phyloP scores from a whole-genome alignment of 64 coral and sea anemone genomes.

The Exaiptasia diaphana region DNA sequence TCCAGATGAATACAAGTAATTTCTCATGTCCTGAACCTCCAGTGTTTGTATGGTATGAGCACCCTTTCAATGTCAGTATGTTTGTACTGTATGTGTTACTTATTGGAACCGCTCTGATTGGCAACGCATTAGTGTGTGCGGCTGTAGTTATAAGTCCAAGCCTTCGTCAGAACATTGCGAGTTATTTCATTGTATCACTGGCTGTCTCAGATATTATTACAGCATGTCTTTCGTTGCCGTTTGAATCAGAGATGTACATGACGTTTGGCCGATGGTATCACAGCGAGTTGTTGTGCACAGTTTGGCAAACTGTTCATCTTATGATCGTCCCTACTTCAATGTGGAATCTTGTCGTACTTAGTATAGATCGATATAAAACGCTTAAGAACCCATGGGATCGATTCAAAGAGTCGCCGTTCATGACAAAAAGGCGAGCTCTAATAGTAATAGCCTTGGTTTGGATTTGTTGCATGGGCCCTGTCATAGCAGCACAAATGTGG shows the following conservation, averaged over 20 bases:
- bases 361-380: slow-evolving; percentile 79
- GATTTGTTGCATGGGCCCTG: slow-evolving; percentile 55
- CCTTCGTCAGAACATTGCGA: slow-evolving; percentile 51
- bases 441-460: slow-evolving; percentile 44
- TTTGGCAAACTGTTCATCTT: slow-evolving; percentile 68
- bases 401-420: slow-evolving; percentile 53
- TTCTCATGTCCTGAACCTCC: no score
- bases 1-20: no score
- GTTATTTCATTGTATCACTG: slow-evolving; percentile 84
- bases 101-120: slow-evolving; percentile 50
- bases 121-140: slow-evolving; percentile 69
- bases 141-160: slow-evolving; percentile 67
- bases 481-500: slow-evolving; percentile 59
- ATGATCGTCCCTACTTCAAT: slow-evolving; percentile 80
- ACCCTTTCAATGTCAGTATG: background rate
- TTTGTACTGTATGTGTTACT: background rate
- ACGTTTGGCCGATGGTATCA: slow-evolving; percentile 37
- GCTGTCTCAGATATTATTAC: slow-evolving; percentile 79
- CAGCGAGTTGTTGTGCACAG: slow-evolving; percentile 50
- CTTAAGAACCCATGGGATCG: slow-evolving; percentile 70
- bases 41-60: background rate
- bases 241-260: slow-evolving; percentile 61
- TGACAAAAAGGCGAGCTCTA: slow-evolving; percentile 67
- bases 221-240: slow-evolving; percentile 63
- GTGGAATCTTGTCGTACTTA: slow-evolving; percentile 70